Percentiles rank a stretch among this genome's conserved stretches.
phyloP scores from a whole-genome alignment of 2,888 invertebrate genomes.

The Galeopsomyia nigrocyanea region DNA sequence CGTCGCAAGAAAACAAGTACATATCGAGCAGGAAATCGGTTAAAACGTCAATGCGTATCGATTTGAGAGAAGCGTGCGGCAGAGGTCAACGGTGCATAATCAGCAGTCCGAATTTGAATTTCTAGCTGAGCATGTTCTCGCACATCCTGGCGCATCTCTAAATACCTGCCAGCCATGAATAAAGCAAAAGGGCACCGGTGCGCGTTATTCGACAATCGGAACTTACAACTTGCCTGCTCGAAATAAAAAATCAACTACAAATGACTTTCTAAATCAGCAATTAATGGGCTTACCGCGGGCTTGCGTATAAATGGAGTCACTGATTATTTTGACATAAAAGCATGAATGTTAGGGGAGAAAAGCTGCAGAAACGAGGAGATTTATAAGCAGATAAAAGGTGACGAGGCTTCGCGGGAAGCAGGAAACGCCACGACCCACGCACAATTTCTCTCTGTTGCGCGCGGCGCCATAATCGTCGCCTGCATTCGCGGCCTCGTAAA shows the following conservation, averaged over 20 bases:
- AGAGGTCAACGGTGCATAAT: conserved; percentile 34
- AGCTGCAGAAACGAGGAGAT: conserved; percentile 6
- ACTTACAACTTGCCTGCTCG: conserved; percentile 9
- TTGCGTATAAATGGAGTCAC: conserved; percentile 31
- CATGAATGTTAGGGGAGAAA: background rate
- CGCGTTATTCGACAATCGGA: background rate
- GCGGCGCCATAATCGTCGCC: conserved; percentile 40
- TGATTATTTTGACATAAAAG: conserved; percentile 19
- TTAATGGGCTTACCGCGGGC: background rate
- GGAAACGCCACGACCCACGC: conserved; percentile 42
- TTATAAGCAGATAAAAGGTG: conserved; percentile 15
- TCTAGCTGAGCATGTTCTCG: conserved; percentile 1
- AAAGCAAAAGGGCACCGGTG: conserved; percentile 14
- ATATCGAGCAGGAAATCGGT: no score
- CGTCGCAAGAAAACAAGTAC: no score
- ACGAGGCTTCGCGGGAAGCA: conserved; percentile 36
- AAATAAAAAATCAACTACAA: background rate
- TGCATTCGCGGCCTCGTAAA: conserved; percentile 40
- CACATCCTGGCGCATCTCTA: background rate
- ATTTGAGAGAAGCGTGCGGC: background rate
- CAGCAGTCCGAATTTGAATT: conserved; percentile 31
- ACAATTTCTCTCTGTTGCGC: background rate
- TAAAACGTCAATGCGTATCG: conserved; percentile 5
- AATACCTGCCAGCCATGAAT: conserved; percentile 18
- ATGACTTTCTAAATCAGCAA: conserved; percentile 32